These are phyloP conservation scores for Cosmorhoe ocellata DNA, from an alignment of 2,888 invertebrate genomes.

Conservation along the genomic window DNA sequence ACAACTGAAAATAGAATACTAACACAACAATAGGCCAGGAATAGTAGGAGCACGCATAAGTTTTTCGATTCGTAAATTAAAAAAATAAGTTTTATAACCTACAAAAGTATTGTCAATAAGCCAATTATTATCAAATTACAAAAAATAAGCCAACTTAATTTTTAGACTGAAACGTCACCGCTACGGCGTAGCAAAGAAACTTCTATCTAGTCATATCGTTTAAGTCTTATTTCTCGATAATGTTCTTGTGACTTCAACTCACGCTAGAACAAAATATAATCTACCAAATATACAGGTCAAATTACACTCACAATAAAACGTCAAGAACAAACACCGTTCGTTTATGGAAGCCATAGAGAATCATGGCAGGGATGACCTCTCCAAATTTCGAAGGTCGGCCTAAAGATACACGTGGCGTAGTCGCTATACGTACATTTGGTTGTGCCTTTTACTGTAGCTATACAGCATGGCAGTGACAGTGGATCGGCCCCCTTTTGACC, in stretches of 20 bases:
- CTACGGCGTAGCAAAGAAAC: no score
- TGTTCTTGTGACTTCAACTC: neutral
- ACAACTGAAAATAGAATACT: constrained; percentile 37
- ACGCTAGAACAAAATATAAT: neutral
- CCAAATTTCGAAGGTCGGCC: constrained; percentile 59
- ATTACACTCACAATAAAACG: constrained; percentile 13
- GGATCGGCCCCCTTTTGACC: constrained; percentile 77
- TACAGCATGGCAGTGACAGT: constrained; percentile 71
- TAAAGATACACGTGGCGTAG: constrained; percentile 49
- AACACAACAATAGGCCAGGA: constrained; percentile 7
- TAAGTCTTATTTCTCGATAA: neutral
- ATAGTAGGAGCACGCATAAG: neutral
- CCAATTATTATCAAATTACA: neutral
- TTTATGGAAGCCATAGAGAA: constrained; percentile 43
- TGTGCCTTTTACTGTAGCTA: constrained; percentile 28
- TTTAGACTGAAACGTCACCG: no score
- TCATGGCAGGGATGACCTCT: constrained; percentile 46
- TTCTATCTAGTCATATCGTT: neutral
- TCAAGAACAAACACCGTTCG: constrained; percentile 14
- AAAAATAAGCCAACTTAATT: neutral
- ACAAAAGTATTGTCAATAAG: neutral
- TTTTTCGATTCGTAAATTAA: no score
- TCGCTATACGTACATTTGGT: constrained; percentile 37
- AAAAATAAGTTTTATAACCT: neutral
- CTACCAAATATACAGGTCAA: constrained; percentile 12